A percentile compares a stretch with the other conserved stretches of the same genome.
Conservation (phyloP, 2,113 vertebrate species). For the Chamaetylas fuelleborni region DNA sequence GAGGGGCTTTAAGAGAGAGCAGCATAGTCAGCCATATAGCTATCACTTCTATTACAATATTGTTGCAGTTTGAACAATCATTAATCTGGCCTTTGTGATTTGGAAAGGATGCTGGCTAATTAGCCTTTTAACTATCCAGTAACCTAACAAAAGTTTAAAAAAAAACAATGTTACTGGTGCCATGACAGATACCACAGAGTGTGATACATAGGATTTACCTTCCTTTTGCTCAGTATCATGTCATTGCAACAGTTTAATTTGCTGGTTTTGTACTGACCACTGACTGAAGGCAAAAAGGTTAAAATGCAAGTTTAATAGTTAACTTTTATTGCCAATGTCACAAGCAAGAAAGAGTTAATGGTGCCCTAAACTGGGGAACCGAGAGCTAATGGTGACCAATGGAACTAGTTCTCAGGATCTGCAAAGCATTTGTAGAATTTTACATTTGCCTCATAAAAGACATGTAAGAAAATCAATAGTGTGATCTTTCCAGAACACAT, state of each 20-base stretch:
- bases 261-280: constrained; percentile 39
- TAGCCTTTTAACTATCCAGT: constrained; percentile 44
- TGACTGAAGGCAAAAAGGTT: constrained; percentile 47
- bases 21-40: neutral
- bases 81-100: constrained; percentile 70
- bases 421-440: neutral
- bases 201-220: constrained; percentile 11
- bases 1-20: neutral
- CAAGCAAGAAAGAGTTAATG: constrained; percentile 46
- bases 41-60: constrained; percentile 21
- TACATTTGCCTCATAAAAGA: neutral
- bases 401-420: neutral
- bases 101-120: constrained; percentile 39
- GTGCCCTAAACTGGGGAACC: neutral
- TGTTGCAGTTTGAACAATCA: constrained; percentile 57
- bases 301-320: constrained; percentile 71
- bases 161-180: constrained; percentile 3
- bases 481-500: neutral
- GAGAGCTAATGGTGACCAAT: neutral
- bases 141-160: constrained; percentile 9
- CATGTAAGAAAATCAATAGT: neutral
- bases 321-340: constrained; percentile 72
- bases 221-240: constrained; percentile 21
- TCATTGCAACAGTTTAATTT: constrained; percentile 42
- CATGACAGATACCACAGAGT: constrained; percentile 40